Evolutionary conservation across 2,888 invertebrate genomes (phyloP).

Genomic region (Tineola bisselliella): DNA sequence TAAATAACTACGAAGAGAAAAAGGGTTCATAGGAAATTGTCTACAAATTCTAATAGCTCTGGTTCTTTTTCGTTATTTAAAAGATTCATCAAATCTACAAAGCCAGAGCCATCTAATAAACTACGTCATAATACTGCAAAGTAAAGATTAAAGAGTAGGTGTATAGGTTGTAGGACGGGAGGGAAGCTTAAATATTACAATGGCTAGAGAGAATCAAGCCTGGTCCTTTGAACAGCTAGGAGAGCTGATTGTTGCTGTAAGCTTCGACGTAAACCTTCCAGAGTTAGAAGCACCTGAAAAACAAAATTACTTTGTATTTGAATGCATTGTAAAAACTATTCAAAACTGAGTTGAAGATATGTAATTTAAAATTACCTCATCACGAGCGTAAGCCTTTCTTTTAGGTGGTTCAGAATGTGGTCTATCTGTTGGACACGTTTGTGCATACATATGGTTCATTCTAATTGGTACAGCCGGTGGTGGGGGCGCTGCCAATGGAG

Average conservation of each 20-base stretch:
- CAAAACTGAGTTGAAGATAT: constrained; percentile 16
- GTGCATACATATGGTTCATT: constrained; percentile 20
- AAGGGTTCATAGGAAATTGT: background rate
- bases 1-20: background rate
- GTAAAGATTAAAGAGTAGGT: constrained; percentile 16
- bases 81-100: background rate
- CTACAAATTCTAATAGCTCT: background rate
- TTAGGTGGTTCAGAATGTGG: constrained; percentile 88
- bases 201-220: constrained; percentile 53
- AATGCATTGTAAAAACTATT: too few species aligned
- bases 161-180: constrained; percentile 31
- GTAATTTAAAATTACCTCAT: constrained; percentile 37
- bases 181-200: constrained; percentile 23
- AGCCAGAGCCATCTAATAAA: background rate
- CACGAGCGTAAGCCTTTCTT: constrained; percentile 78
- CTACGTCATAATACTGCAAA: background rate
- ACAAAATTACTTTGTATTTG: too few species aligned
- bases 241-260: constrained; percentile 79
- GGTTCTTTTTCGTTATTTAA: background rate
- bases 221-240: constrained; percentile 51
- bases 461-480: constrained; percentile 30
- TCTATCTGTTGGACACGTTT: constrained; percentile 57
- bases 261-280: constrained; percentile 80
- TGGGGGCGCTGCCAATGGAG: constrained; percentile 49
- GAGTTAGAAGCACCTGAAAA: constrained; percentile 73